Base-by-base conservation (phyloP, 2,113 vertebrate species). In the Chrysochloris asiatica region DNA sequence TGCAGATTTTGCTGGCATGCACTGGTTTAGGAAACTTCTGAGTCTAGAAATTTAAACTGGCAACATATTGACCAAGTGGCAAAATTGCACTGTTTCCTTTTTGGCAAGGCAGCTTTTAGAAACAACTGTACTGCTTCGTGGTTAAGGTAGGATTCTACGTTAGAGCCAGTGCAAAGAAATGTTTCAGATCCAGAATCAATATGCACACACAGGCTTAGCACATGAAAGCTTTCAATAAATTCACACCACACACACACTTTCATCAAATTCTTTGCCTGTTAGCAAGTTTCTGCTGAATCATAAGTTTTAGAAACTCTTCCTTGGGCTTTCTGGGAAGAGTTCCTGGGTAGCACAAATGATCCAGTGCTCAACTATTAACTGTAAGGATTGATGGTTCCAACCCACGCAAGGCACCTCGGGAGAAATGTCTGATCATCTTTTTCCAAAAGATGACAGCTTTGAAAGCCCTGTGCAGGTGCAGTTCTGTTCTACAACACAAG, bases 11-110 rank as follows among this genome's bases (percentile, higher is more conserved):
- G 50, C 54, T 78, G 52, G 54, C 41, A 52, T 61, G 28, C 26
- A 54, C 85, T 67, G 33, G 56, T 83, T 95, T 83, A n/a, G 61
- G 77, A 90, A 86, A 83, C 26, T 22, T 93, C 87, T 50, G 79
- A 63, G 78, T n/a, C n/a, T 36, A 56, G 59, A 41, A 80, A 45
- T 50, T 47, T 78, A 77, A 75, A 47, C 47, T 65, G 75, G 80
- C 41, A 92, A 85, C 26, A 33, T 86, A 88, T 84, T 82, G 63
- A 76, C 79, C 65, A 76, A 65, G 30, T 61, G 72, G 45, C 45
- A 73, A 88, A 93, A 72, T 67, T n/a, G 17, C 67, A 43, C 26
- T 61, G 43, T 77, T 89, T 59, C 54, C n/a, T 86, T 77, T 83
- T 59, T 95, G 88, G 76, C 38, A 67, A 81, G 48, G 13, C n/a